Evolutionary conservation across 2,888 invertebrate genomes (phyloP).

Genomic region (Dyspetes luteomarginatus): DNA sequence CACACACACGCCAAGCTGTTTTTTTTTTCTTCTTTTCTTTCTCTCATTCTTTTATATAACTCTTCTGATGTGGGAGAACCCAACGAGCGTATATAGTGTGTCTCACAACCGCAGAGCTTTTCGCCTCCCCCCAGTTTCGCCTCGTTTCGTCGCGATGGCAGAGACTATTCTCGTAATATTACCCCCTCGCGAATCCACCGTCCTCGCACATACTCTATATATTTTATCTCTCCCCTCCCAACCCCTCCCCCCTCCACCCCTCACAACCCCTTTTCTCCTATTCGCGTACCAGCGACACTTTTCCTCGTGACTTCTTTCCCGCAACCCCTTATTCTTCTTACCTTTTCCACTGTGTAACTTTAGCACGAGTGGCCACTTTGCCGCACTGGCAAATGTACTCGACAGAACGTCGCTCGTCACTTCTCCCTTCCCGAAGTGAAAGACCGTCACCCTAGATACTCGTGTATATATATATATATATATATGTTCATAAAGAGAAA

Average conservation of each 20-base stretch:
- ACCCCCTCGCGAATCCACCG: slow-evolving; percentile 16
- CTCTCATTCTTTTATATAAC: slow-evolving; percentile 20
- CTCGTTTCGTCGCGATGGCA: slow-evolving; percentile 19
- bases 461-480: slow-evolving; percentile 12
- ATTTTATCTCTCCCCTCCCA: slow-evolving; percentile 36
- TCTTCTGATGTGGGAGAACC: slow-evolving; percentile 41
- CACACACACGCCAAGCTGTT: slow-evolving; percentile 15
- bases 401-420: slow-evolving; percentile 53
- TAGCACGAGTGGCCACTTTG: slow-evolving; percentile 73
- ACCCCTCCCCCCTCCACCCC: slow-evolving; percentile 31
- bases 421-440: slow-evolving; percentile 25
- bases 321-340: slow-evolving; percentile 46
- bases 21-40: background rate
- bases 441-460: slow-evolving; percentile 27
- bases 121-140: slow-evolving; percentile 40
- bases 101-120: slow-evolving; percentile 24
- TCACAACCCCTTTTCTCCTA: slow-evolving; percentile 11
- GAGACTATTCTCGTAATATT: slow-evolving; percentile 6
- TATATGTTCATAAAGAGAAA: background rate
- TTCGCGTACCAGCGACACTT: slow-evolving; percentile 37
- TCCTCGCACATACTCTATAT: slow-evolving; percentile 27
- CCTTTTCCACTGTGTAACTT: slow-evolving; percentile 39
- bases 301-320: slow-evolving; percentile 41
- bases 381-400: slow-evolving; percentile 69
- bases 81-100: slow-evolving; percentile 40